A percentile compares a stretch with the other conserved stretches of the same genome.
Evolutionary conservation across 1,140 invertebrate species (phyloP).

Genomic region (Zeugodacus cucurbitae): DNA sequence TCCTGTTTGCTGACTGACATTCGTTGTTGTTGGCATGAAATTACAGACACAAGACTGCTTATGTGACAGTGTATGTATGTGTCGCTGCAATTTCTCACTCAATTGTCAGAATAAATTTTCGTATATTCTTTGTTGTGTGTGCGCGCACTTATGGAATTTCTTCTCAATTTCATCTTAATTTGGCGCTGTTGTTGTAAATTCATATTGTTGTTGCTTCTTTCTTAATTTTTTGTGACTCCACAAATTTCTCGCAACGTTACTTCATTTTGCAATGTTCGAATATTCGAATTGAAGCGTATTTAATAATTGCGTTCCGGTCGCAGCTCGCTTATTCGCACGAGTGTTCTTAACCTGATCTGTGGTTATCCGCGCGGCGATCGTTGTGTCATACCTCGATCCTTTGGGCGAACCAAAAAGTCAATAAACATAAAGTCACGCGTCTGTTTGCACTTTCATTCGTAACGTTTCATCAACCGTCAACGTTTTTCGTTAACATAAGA

Average conservation of each 20-base stretch:
- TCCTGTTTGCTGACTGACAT: neutral
- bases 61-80: neutral
- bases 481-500: neutral
- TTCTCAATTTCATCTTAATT: slow-evolving; percentile 28
- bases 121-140: neutral
- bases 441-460: neutral
- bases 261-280: neutral
- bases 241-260: slow-evolving; percentile 9
- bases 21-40: neutral
- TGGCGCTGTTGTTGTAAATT: neutral
- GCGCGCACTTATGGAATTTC: neutral
- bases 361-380: slow-evolving; percentile 36
- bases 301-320: slow-evolving; percentile 41
- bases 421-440: neutral
- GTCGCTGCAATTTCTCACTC: slow-evolving; percentile 5
- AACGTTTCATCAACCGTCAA: slow-evolving; percentile 7
- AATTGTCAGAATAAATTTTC: slow-evolving; percentile 14
- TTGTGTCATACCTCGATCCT: neutral
- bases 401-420: slow-evolving; percentile 16
- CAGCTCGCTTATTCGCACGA: slow-evolving; percentile 44
- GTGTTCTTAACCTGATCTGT: slow-evolving; percentile 44
- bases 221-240: neutral
- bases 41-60: neutral
- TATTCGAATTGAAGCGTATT: slow-evolving; percentile 39
- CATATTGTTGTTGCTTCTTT: neutral